These are phyloP conservation scores for Hydraecia micacea DNA, from an alignment of 2,888 invertebrate genomes.

Conservation along the genomic window DNA sequence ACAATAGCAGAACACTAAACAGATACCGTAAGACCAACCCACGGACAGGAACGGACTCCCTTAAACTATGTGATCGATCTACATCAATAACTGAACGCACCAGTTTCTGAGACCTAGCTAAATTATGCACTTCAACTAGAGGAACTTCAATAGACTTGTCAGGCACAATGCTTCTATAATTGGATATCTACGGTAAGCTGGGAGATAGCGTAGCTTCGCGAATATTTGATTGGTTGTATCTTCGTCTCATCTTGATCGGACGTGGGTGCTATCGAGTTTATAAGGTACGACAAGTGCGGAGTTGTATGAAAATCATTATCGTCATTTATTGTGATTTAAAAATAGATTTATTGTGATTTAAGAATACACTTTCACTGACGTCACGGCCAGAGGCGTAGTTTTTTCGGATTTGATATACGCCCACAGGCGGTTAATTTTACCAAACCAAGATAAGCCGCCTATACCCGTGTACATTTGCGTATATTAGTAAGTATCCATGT, in stretches of 20 bases:
- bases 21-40: not conserved
- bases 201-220: slow-evolving; percentile 23
- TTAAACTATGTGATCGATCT: slow-evolving; percentile 42
- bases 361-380: not conserved
- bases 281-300: not conserved
- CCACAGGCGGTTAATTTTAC: too few species aligned
- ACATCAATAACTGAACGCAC: slow-evolving; percentile 36
- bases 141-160: slow-evolving; percentile 61
- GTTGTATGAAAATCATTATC: not conserved
- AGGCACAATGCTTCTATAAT: slow-evolving; percentile 61
- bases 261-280: not conserved
- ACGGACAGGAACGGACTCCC: not conserved
- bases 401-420: too few species aligned
- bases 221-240: slow-evolving; percentile 50
- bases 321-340: not conserved
- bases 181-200: slow-evolving; percentile 51
- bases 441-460: too few species aligned
- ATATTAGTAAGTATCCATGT: too few species aligned
- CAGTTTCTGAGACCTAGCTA: slow-evolving; percentile 43
- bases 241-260: not conserved
- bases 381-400: not conserved
- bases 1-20: not conserved
- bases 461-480: too few species aligned
- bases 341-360: not conserved
- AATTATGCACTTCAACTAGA: slow-evolving; percentile 59